Evolutionary conservation across 1,140 invertebrate genomes (phyloP).

Genomic region (Cardiocondyla obscurior): DNA sequence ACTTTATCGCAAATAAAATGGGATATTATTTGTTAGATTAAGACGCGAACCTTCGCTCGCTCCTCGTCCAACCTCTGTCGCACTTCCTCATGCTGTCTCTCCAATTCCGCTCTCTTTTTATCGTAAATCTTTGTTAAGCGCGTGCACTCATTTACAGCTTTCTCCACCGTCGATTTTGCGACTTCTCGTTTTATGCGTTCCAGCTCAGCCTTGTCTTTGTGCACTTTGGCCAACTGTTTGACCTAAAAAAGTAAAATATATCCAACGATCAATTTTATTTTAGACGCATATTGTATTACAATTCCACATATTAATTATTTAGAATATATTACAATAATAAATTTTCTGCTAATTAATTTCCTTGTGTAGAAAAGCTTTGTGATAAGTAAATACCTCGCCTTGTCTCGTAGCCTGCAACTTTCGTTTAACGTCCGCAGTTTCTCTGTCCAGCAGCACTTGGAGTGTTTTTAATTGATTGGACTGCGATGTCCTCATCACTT

Average conservation of each 20-base stretch:
- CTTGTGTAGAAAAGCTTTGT: neutral
- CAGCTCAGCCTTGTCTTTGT: conserved; percentile 95
- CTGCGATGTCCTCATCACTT: conserved; percentile 91
- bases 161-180: conserved; percentile 90
- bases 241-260: conserved; percentile 68
- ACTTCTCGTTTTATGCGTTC: conserved; percentile 91
- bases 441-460: conserved; percentile 87
- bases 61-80: conserved; percentile 88
- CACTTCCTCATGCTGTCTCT: conserved; percentile 91
- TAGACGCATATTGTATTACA: too few species aligned
- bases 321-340: too few species aligned
- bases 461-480: conserved; percentile 90
- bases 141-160: conserved; percentile 92
- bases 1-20: neutral
- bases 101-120: conserved; percentile 89
- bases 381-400: conserved; percentile 87
- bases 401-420: conserved; percentile 91
- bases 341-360: too few species aligned
- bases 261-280: neutral
- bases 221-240: conserved; percentile 90
- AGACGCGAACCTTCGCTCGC: conserved; percentile 86
- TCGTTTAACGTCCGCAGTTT: conserved; percentile 93
- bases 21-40: neutral
- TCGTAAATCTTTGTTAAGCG: conserved; percentile 90
- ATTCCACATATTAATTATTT: too few species aligned